Percentiles rank a stretch among this genome's conserved stretches.
Evolutionary conservation across 1,140 invertebrate genomes (phyloP).

Genomic region (Zaprionus inermis): DNA sequence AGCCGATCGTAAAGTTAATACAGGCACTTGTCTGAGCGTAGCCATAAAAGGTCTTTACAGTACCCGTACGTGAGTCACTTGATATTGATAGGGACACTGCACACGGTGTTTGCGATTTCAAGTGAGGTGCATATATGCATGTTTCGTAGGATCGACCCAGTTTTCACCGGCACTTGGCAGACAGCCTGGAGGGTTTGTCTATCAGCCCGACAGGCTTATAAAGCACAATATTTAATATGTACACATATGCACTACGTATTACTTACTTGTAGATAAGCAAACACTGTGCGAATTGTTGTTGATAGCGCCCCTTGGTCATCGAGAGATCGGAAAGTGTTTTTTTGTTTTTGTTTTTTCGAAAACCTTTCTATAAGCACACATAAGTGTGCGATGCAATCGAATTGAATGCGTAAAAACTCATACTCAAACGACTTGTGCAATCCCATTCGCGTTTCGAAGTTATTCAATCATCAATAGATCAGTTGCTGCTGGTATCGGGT

Average conservation of each 20-base stretch:
- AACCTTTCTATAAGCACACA: constrained; percentile 7
- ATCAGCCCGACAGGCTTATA: constrained; percentile 26
- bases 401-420: constrained; percentile 1
- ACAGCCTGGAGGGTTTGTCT: constrained; percentile 49
- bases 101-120: constrained; percentile 4
- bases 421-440: constrained; percentile 1
- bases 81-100: constrained; percentile 6
- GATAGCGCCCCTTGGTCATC: constrained; percentile 34
- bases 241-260: constrained; percentile 3
- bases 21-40: constrained; percentile 29
- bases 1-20: constrained; percentile 32
- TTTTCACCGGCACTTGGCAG: constrained; percentile 60
- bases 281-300: constrained; percentile 27
- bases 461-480: constrained; percentile 1
- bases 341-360: constrained; percentile 7
- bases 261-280: constrained; percentile 32
- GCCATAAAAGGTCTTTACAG: background rate
- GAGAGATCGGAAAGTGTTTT: constrained; percentile 20
- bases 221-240: constrained; percentile 2
- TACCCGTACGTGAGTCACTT: constrained; percentile 29
- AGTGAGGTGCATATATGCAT: constrained; percentile 9
- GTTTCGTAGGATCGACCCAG: constrained; percentile 50
- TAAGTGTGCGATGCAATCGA: background rate
- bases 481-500: background rate
- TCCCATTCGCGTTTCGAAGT: background rate